phyloP scores from a whole-genome alignment of 2,113 vertebrate genomes.

The Sigmodon hispidus region DNA sequence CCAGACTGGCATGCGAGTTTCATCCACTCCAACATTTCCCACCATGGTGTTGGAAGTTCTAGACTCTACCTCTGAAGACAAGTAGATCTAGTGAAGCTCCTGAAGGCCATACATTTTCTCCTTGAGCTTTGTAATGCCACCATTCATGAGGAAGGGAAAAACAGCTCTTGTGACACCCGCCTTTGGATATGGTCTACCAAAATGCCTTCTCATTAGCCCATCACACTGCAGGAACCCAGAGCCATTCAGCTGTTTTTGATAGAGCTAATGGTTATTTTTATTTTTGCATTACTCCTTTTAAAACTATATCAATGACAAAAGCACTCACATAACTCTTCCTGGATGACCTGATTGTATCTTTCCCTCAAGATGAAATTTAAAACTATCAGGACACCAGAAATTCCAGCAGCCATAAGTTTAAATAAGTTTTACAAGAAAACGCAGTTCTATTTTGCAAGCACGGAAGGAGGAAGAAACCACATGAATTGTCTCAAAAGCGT shows the following conservation, averaged over 20 bases:
- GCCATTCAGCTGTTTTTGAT: slow-evolving; percentile 77
- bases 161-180: slow-evolving; percentile 40
- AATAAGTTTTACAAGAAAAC: slow-evolving; percentile 85
- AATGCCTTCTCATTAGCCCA: slow-evolving; percentile 66
- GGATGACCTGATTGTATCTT: slow-evolving; percentile 83
- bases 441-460: slow-evolving; percentile 80
- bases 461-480: slow-evolving; percentile 23
- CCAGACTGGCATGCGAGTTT: not conserved
- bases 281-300: slow-evolving; percentile 80
- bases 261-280: slow-evolving; percentile 83
- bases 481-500: slow-evolving; percentile 73
- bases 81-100: fast-evolving
- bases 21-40: not conserved
- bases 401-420: slow-evolving; percentile 82
- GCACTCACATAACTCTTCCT: slow-evolving; percentile 84
- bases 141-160: not conserved
- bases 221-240: slow-evolving; percentile 65
- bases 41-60: fast-evolving
- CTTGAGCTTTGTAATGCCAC: fast-evolving
- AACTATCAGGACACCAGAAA: slow-evolving; percentile 86
- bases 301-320: slow-evolving; percentile 81
- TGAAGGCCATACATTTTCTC: fast-evolving
- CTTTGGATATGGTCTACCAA: slow-evolving; percentile 38
- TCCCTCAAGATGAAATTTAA: slow-evolving; percentile 86
- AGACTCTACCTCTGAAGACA: not conserved